A percentile compares a stretch with the other conserved stretches of the same genome.
These are phyloP conservation scores for Synaphobranchus kaupii DNA, from an alignment of 2,797 vertebrate genomes.

Conservation along the genomic window DNA sequence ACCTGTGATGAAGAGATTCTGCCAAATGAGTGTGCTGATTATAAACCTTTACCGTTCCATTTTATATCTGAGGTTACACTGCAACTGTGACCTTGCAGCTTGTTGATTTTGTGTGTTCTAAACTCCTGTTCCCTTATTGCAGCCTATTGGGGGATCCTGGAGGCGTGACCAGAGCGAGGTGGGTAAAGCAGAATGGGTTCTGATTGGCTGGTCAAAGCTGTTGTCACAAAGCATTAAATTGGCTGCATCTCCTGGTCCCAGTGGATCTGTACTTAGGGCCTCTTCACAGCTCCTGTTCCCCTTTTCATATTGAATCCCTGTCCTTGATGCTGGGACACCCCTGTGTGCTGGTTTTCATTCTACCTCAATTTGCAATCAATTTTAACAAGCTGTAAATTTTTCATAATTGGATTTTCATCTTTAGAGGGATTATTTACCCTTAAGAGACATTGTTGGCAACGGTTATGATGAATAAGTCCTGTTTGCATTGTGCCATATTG, in stretches of 20 bases:
- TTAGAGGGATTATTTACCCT: too few species aligned
- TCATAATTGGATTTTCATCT: too few species aligned
- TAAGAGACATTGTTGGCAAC: too few species aligned
- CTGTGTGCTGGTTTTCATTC: too few species aligned
- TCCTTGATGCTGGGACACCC: too few species aligned
- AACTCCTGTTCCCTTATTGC: not conserved
- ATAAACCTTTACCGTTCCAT: constrained; percentile 28
- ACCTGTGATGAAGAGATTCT: constrained; percentile 27
- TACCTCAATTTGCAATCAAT: too few species aligned
- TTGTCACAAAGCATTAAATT: not conserved
- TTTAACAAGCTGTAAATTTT: too few species aligned
- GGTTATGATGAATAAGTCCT: too few species aligned
- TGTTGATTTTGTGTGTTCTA: not conserved
- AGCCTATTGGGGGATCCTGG: not conserved
- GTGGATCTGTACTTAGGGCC: too few species aligned
- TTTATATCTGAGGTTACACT: constrained; percentile 9
- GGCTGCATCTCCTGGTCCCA: not conserved
- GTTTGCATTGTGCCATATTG: too few species aligned
- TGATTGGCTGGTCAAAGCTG: not conserved
- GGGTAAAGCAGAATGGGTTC: not conserved
- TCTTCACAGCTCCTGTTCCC: too few species aligned
- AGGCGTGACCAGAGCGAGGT: not conserved
- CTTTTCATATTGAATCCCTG: too few species aligned
- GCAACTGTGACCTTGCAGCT: not conserved
- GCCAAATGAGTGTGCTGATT: constrained; percentile 24